Evolutionary conservation across 2,888 invertebrate species (phyloP), one percentile per base, ranked within the genome.

Genomic region (Lapara coniferarum): DNA sequence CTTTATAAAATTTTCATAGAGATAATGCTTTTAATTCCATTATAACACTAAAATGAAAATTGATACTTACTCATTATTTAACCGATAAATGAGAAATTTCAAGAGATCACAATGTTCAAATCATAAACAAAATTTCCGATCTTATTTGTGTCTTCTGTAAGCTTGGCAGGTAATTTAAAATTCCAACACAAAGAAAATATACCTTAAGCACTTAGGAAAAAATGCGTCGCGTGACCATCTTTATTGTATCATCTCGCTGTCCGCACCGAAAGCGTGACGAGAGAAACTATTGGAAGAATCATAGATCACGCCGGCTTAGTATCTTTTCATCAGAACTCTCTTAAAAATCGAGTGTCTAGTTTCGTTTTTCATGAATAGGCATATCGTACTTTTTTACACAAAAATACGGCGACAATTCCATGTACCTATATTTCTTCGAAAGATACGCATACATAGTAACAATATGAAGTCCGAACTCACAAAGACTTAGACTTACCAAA

Each of bases 181-280:
- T 7, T 37, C 5, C 14, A 46, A 37, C 10, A 67, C 16, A 67
- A 46, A n/a, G 67, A 56, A 67, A 67, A 19, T 46, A 19, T 68
- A 30, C 10, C 46, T 63, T 49, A 46, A 49, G 49, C 19, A 44
- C 19, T 46, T 25, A 49, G 46, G 13, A 49, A 19, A 19, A 63
- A 51, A 44, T 59, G 14, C 44, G 19, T 87, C 78, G 89, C 89
- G 89, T 90, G 90, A 75, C 58, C 71, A 77, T 71, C 71, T 71
- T 72, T 73, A 73, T 78, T 81, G 78, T 78, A 80, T 85, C 84
- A 85, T 85, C 87, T 90, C 86, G 75, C 86, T 81, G 78, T 88
- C 85, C 72, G 79, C 73, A 89, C 81, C 85, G 93, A 93, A 93
- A 93, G 93, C 93, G 93, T 89, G 86, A 91, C 91, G 87, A 76